Base-by-base conservation (phyloP, 2,888 invertebrate genomes). In the Drosophila parthenogenetica region DNA sequence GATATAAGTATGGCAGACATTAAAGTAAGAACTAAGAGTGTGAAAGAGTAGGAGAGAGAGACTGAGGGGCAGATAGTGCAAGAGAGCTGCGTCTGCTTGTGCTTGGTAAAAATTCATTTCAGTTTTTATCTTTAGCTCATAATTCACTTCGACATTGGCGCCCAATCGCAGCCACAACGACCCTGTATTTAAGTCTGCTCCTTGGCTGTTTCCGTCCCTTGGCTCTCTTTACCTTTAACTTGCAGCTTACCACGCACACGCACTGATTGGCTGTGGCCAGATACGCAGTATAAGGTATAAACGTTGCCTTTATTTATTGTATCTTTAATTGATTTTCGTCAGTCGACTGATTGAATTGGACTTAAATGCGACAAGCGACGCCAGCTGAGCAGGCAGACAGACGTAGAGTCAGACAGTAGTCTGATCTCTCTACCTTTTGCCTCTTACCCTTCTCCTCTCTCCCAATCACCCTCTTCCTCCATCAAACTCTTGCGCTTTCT, bases 291-390 rank as follows among this genome's bases (percentile, higher is more conserved):
- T 51, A 39, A 37, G 29, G 46, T 58, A 58, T 63, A 57, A 74
- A 59, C 32, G 68, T n/a, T 17, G 51, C 40, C 40, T 51, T 62
- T 71, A 51, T 64, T 22, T 45, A 51, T 63, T 58, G 58, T 66
- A 58, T 50, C 55, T 63, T 72, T 75, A 81, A 78, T 89, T 84
- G 84, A 78, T 89, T 80, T 78, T 67, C 67, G 70, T 60, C 73
- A 65, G 65, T 61, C 50, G 68, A 54, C 69, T 84, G 89, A 89
- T 84, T 84, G 87, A 81, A 84, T 87, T 84, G 62, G 78, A 46
- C 63, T 80, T 80, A 62, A 73, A 61, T 65, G 67, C 72, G 65
- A 51, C 66, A 63, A 60, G 51, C 81, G 74, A 58, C 59, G 75
- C 75, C 81, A 74, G 65, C 58, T 73, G 17, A 5, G 13, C 8